A percentile compares a stretch with the other conserved stretches of the same genome.
Evolutionary conservation across 2,888 invertebrate species (phyloP).

Genomic region (Mechanitis messenoides): DNA sequence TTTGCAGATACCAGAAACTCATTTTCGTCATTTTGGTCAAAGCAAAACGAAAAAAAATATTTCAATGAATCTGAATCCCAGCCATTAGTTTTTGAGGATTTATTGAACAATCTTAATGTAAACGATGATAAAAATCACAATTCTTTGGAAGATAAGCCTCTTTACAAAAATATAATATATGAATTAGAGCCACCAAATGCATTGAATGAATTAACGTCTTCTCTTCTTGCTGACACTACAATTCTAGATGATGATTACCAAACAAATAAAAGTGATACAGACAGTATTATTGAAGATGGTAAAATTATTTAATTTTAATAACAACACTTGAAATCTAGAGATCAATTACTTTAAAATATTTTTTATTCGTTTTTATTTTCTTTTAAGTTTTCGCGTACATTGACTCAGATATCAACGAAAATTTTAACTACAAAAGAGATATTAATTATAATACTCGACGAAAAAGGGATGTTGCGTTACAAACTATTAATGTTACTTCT

Average conservation of each 20-base stretch:
- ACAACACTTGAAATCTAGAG: too few species aligned
- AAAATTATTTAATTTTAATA: not conserved
- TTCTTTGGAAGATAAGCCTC: not conserved
- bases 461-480: constrained; percentile 11
- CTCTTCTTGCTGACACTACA: not conserved
- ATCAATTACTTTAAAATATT: too few species aligned
- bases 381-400: constrained; percentile 6
- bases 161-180: not conserved
- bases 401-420: constrained; percentile 4
- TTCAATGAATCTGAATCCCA: constrained; percentile 2
- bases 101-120: constrained; percentile 8
- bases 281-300: not conserved
- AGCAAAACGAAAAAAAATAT: not conserved
- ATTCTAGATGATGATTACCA: not conserved
- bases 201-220: not conserved
- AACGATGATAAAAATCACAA: constrained; percentile 2
- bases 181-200: not conserved
- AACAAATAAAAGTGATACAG: not conserved
- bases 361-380: too few species aligned
- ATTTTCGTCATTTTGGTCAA: not conserved
- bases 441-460: not conserved
- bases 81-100: constrained; percentile 11
- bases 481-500: constrained; percentile 1
- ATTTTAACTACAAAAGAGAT: constrained; percentile 5
- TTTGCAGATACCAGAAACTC: not conserved